Evolutionary conservation across 2,888 invertebrate genomes (phyloP), one percentile per base, ranked within the genome.

Genomic region (Troides oblongomaculatus): DNA sequence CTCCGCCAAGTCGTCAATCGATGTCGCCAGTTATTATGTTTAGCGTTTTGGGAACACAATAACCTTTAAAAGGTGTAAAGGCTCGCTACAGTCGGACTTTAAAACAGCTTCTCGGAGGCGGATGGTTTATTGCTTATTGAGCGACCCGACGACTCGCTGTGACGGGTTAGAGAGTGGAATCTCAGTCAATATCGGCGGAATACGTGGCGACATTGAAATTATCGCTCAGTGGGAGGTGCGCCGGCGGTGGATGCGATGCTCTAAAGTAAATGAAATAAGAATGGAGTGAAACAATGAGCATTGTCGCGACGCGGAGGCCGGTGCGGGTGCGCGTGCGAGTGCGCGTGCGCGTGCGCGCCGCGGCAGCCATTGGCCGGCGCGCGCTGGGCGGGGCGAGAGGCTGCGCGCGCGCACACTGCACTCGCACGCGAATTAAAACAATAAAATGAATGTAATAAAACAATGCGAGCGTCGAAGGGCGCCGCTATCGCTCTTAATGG

Each of bases 121-220:
- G 87, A 89, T 90, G 88, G 90, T 92, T 92, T 92, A 92, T 91
- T 88, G 92, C 92, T 91, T 91, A 92, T 92, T 92, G 92, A 91
- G 90, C 84, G 88, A 85, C 83, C 89, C 88, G 90, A 89, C 88
- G 89, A 88, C 87, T 86, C 86, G 88, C 88, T 88, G 57, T 53
- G 64, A 64, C 36, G 64, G 53, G 61, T 36, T 30, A 30, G 53
- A 58, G 64, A 64, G 85, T 82, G 89, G 89, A 91, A 89, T 90
- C 91, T 88, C 90, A 88, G 85, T 88, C 90, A 89, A 90, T 90
- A 90, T 92, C 90, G 85, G 85, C 57, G 86, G 87, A 87, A 88
- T 86, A 87, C 84, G 85, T 82, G 86, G 84, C 83, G 90, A 90
- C 90, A 89, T 88, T 88, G 90, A 88, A 92, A 91, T 91, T 90